Conservation (phyloP, 2,797 vertebrate species). For the Urosaurus nigricauda region DNA sequence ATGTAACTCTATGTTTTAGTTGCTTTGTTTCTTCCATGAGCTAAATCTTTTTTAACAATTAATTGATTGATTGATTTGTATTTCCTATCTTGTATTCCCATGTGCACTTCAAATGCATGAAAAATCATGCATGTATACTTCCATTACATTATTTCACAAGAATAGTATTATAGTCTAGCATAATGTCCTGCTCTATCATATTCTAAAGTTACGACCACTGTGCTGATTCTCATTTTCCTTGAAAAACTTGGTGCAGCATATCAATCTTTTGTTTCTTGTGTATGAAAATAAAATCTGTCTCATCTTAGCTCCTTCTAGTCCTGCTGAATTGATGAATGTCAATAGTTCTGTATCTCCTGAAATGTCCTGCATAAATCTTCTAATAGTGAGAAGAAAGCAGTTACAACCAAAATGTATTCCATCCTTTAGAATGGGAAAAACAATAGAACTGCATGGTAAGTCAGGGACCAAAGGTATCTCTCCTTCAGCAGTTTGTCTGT, state of each 20-base stretch:
- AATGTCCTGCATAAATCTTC: not conserved
- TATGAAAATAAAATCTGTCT: not conserved
- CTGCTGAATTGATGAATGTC: not conserved
- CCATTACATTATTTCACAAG: constrained; percentile 18
- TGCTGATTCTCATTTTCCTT: not conserved
- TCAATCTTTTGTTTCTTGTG: not conserved
- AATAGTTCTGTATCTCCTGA: not conserved
- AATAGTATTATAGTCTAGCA: not conserved
- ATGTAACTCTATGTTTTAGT: not conserved
- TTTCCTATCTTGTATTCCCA: not conserved
- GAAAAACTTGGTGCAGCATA: not conserved
- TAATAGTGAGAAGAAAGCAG: not conserved
- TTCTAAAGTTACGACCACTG: not conserved
- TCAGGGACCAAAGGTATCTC: not conserved
- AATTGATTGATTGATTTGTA: too few relatives aligned
- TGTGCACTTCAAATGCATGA: not conserved
- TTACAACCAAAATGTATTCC: not conserved
- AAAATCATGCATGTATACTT: not conserved
- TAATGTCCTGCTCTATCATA: not conserved
- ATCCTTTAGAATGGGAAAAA: not conserved
- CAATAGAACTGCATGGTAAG: too few relatives aligned
- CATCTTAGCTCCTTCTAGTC: not conserved
- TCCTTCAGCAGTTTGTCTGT: not conserved
- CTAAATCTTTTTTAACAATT: not conserved
- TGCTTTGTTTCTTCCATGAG: not conserved